A percentile compares a stretch with the other conserved stretches of the same genome.
These are phyloP conservation scores for Apodemia duryi DNA, from an alignment of 2,888 invertebrate genomes.

Conservation along the genomic window DNA sequence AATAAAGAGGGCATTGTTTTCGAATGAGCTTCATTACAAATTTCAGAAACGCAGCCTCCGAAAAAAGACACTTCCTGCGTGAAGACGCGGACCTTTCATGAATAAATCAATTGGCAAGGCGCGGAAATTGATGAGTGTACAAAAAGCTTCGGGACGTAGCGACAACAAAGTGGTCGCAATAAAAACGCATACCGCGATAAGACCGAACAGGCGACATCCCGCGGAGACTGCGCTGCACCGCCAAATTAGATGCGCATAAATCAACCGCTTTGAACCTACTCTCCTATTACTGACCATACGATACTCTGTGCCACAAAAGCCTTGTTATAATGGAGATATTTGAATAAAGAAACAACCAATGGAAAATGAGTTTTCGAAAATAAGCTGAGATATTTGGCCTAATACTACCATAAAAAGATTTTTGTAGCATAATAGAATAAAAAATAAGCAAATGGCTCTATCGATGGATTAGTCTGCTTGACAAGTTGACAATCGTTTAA, in stretches of 20 bases:
- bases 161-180: slow-evolving; percentile 72
- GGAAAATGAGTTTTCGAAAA: slow-evolving; percentile 16
- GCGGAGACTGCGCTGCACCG: slow-evolving; percentile 44
- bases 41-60: slow-evolving; percentile 60
- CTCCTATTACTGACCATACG: slow-evolving; percentile 32
- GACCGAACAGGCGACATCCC: slow-evolving; percentile 47
- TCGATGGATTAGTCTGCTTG: no score
- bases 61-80: slow-evolving; percentile 76
- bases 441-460: no score
- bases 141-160: slow-evolving; percentile 67
- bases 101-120: slow-evolving; percentile 75
- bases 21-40: slow-evolving; percentile 74
- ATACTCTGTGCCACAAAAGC: slow-evolving; percentile 29
- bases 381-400: slow-evolving; percentile 2
- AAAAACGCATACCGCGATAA: slow-evolving; percentile 66
- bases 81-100: slow-evolving; percentile 68
- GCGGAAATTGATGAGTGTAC: slow-evolving; percentile 75
- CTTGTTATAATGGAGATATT: slow-evolving; percentile 30
- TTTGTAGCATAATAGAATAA: background rate
- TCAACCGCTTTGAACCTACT: slow-evolving; percentile 40
- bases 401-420: background rate
- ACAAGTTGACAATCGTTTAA: no score
- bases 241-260: slow-evolving; percentile 76
- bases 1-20: slow-evolving; percentile 75
- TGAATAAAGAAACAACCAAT: slow-evolving; percentile 24